A percentile compares a stretch with the other conserved stretches of the same genome.
phyloP scores from a whole-genome alignment of 2,888 invertebrate species.

The Euplagia quadripunctaria region DNA sequence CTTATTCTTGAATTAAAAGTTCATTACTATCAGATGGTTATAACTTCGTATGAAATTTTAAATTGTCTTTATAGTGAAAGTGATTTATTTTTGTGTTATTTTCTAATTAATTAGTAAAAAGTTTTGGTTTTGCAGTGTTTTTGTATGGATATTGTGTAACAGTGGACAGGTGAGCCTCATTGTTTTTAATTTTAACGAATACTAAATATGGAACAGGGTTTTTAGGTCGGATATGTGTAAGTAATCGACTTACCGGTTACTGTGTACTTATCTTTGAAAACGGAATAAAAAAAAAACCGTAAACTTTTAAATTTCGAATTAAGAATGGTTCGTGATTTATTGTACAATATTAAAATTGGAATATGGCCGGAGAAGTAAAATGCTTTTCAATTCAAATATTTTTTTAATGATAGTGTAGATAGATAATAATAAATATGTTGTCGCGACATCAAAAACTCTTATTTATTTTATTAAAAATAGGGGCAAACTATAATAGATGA shows the following conservation, averaged over 20 bases:
- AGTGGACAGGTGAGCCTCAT: constrained; percentile 46
- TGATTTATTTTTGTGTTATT: constrained; percentile 28
- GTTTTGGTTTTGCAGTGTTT: constrained; percentile 32
- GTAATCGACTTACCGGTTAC: constrained; percentile 29
- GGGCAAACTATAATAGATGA: no score
- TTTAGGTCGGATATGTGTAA: constrained; percentile 24
- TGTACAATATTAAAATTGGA: background rate
- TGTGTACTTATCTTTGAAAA: background rate
- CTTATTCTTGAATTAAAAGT: constrained; percentile 37
- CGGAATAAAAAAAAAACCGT: background rate
- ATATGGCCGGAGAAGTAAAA: background rate
- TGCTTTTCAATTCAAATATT: no score
- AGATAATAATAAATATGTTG: no score
- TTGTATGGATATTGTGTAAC: constrained; percentile 50
- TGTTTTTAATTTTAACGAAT: constrained; percentile 34
- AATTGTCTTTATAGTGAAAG: constrained; percentile 29
- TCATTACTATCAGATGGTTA: constrained; percentile 4
- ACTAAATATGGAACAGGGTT: constrained; percentile 30
- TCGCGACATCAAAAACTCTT: no score
- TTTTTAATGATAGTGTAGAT: no score
- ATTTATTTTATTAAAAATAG: no score
- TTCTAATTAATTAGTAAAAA: constrained; percentile 16
- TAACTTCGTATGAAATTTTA: constrained; percentile 15
- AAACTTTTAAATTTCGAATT: background rate
- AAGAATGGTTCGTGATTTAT: background rate